Evolutionary conservation across 1,140 invertebrate genomes (phyloP).

Genomic region (Hyposmocoma kahamanoa): DNA sequence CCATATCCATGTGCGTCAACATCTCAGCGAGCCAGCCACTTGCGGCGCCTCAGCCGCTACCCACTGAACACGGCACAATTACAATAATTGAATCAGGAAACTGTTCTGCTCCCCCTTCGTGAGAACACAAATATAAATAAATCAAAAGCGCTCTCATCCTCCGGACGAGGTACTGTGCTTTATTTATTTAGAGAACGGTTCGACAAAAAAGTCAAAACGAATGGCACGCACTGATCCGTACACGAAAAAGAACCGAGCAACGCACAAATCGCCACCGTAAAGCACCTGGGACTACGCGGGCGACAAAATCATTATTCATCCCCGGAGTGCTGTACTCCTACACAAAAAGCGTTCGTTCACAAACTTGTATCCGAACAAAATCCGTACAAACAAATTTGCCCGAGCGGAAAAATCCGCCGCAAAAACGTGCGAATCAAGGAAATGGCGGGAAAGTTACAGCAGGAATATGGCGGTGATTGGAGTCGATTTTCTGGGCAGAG

Average conservation of each 20-base stretch:
- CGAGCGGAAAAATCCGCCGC: conserved; percentile 2
- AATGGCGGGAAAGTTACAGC: conserved; percentile 32
- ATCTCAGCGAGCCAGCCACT: conserved; percentile 20
- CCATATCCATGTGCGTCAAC: conserved; percentile 15
- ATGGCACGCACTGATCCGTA: background rate
- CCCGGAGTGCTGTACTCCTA: conserved; percentile 6
- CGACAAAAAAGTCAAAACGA: conserved; percentile 32
- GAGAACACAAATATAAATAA: conserved; percentile 47
- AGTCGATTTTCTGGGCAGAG: conserved; percentile 26
- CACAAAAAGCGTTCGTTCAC: conserved; percentile 16
- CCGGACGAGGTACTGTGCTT: conserved; percentile 20
- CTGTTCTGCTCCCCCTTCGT: conserved; percentile 42
- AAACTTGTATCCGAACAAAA: conserved; percentile 9
- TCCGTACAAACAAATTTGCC: background rate
- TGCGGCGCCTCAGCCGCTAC: too few relatives aligned
- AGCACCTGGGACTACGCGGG: conserved; percentile 26
- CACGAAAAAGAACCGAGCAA: conserved; percentile 2
- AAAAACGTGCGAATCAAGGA: conserved; percentile 16
- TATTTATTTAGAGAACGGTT: conserved; percentile 35
- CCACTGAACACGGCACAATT: conserved; percentile 40
- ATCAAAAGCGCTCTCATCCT: conserved; percentile 37
- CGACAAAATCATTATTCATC: conserved; percentile 32
- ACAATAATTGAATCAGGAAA: conserved; percentile 63
- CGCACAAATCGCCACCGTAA: conserved; percentile 14
- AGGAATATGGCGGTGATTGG: conserved; percentile 13